Conservation (phyloP, 37 sponge, comb jelly and placozoan genomes). For the Haliclona indistincta region DNA sequence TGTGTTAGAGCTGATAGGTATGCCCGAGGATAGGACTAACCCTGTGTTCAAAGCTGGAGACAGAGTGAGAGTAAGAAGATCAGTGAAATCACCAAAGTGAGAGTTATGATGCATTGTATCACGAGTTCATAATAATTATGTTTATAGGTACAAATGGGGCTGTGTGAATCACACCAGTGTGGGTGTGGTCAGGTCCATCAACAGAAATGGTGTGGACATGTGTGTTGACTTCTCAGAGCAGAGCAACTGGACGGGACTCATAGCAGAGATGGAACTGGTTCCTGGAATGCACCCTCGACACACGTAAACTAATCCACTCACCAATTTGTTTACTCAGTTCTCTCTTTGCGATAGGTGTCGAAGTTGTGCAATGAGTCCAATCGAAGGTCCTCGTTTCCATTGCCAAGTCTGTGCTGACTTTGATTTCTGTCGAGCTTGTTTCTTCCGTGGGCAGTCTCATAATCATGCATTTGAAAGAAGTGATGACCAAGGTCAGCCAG, state of each 20-base stretch:
- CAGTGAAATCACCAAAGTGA: conserved; percentile 72
- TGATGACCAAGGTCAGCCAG: conserved; percentile 78
- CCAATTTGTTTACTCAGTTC: not conserved
- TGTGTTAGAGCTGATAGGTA: conserved; percentile 60
- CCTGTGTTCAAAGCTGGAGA: conserved; percentile 63
- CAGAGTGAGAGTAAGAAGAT: conserved; percentile 70
- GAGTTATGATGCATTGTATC: not conserved
- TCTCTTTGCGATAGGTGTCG: conserved; percentile 56
- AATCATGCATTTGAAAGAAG: conserved; percentile 85
- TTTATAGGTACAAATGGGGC: conserved; percentile 95
- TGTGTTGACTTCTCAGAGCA: conserved; percentile 94
- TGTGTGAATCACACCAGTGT: conserved; percentile 85
- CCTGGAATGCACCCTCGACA: conserved; percentile 78
- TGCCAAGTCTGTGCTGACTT: conserved; percentile 89
- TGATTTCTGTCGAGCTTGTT: conserved; percentile 89
- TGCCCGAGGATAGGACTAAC: not conserved
- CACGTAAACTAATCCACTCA: conserved; percentile 22
- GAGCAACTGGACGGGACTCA: conserved; percentile 93
- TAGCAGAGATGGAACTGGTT: conserved; percentile 94
- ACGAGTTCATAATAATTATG: not conserved
- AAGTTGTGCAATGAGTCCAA: conserved; percentile 68
- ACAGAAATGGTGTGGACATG: conserved; percentile 82
- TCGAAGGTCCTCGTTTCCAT: conserved; percentile 86
- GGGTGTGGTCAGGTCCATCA: conserved; percentile 74
- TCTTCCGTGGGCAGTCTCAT: conserved; percentile 73